Base-by-base conservation (phyloP, 2,888 invertebrate genomes). In the Pheosia gnoma region DNA sequence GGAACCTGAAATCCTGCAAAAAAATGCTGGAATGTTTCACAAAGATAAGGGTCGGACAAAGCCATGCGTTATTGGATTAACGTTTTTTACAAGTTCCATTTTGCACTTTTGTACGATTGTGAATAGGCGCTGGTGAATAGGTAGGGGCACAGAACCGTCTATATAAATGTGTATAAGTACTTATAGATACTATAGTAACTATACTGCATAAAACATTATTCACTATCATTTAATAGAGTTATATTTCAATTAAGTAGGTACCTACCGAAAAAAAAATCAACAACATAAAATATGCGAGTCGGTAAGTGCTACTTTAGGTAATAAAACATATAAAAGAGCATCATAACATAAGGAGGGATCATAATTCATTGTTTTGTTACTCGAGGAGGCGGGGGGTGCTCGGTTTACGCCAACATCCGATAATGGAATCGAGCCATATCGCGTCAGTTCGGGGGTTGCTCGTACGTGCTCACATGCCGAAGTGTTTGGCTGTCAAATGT, bases 301-400 rank as follows among this genome's bases (percentile, higher is more conserved):
- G 67, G 79, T 76, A 81, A 84, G 80, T 83, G 83, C 73, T 80
- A 82, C 79, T 88, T 88, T 87, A 87, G 82, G 85, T 79, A 82
- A 89, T 90, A 89, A 89, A 88, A 88, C 25, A 82, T 82, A 82
- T 84, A 89, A 88, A 89, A 87, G 80, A 79, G 79, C 80, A 85
- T 85, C 84, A 84, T 82, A 82, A 83, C 83, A 84, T 82, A 82
- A 83, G 78, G 81, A 78, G 72, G 84, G 82, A 85, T 86, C 89
- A 89, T 91, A 90, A 90, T 82, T 91, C 88, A 88, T 87, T 89
- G 89, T 89, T 90, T 89, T 87, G 87, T 87, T 85, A 81, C 83
- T 81, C 74, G 77, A 74, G 72, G 76, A 55, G 55, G 78, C 67
- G 79, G 71, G 80, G 70, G 80, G 70, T 79, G 78, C 77, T 79